These are phyloP conservation scores for Drosophila kanekoi DNA, from an alignment of 2,888 invertebrate genomes.

Conservation along the genomic window DNA sequence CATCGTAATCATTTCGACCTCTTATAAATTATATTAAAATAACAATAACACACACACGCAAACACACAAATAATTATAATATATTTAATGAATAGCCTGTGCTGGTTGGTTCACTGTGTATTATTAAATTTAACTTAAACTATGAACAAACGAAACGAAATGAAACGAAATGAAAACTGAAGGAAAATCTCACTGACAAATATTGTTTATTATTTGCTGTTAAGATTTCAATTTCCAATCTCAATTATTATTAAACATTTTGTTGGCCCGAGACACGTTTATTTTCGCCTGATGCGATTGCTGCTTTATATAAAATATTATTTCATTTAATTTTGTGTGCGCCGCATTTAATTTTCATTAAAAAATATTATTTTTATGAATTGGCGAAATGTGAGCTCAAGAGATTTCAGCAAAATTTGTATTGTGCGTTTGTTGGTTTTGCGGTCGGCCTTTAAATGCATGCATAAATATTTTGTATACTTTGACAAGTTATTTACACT, in stretches of 20 bases:
- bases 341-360: not conserved
- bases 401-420: conserved; percentile 3
- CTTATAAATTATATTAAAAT: conserved; percentile 44
- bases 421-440: conserved; percentile 12
- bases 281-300: not conserved
- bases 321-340: conserved; percentile 1
- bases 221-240: conserved; percentile 1
- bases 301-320: not conserved
- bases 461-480: conserved; percentile 29
- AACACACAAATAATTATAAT: conserved; percentile 8
- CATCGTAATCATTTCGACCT: conserved; percentile 47
- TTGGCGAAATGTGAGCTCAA: not conserved
- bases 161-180: conserved; percentile 8
- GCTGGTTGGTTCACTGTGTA: conserved; percentile 27
- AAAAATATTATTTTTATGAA: not conserved
- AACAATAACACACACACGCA: conserved; percentile 23
- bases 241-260: conserved; percentile 25
- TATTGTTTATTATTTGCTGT: conserved; percentile 14
- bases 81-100: conserved; percentile 9
- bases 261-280: not conserved
- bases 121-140: conserved; percentile 34
- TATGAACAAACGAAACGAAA: conserved; percentile 17
- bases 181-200: conserved; percentile 18
- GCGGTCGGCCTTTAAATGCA: conserved; percentile 30
- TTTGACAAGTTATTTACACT: conserved; percentile 19